Base-by-base conservation (phyloP, 2,113 vertebrate species). In the Bos javanicus region DNA sequence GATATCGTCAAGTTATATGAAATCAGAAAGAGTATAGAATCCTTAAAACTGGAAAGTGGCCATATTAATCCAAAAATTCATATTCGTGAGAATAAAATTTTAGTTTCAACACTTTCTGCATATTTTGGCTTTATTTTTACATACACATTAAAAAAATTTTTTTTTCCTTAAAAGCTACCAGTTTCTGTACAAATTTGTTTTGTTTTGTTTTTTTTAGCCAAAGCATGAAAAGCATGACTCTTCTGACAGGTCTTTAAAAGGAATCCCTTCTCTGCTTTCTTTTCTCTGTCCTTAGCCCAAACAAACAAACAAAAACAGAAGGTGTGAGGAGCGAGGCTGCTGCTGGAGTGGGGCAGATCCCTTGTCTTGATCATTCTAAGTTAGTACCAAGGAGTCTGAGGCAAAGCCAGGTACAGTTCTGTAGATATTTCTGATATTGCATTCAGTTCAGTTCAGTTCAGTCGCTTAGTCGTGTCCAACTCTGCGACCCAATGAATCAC, bases 101-200 rank as follows among this genome's bases (percentile, higher is more conserved):
- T 50, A 87, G 19, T 86, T 80, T 95, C 28, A 60, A 83, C 10
- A 59, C 78, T 87, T 94, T 94, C 60, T 80, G 3, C 7, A 39
- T 26, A 71, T 26, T 62, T 85, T n/a, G 52, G 50, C 9, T 91
- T 90, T 91, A 86, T 57, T 91, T 95, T 64, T 85, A 87, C n/a
- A 74, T 54, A 56, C 2, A 67, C 12, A 74, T 74, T 74, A 15
- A 60, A 95, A 89, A 89, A 6, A 8, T 39, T 39, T 9, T 17
- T 74, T 94, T 92, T 96, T 54, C 25, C 19, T 91, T 56, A 59
- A 92, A 96, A 87, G 30, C 25, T 80, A 92, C 14, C 90, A 52
- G 39, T 57, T 76, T 96, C 12, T 84, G 87, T 56, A 54, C 4
- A 64, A 90, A 95, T 56, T 52, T 60, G 28, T 60, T 33, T 19